These are phyloP conservation scores for Oenanthe melanoleuca DNA, from an alignment of 2,113 vertebrate genomes.

Conservation along the genomic window DNA sequence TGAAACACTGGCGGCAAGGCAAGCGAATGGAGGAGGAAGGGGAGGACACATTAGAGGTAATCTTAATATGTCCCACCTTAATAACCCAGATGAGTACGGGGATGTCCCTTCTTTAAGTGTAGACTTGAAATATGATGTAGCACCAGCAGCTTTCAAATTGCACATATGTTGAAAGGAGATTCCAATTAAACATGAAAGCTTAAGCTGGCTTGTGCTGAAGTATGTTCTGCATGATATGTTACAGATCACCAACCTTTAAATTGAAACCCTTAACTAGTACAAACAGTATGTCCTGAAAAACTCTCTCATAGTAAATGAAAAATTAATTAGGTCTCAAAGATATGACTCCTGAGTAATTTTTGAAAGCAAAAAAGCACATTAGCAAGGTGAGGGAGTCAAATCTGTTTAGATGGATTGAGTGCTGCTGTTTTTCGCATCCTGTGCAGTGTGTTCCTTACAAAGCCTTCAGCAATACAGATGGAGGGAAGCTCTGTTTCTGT, in stretches of 20 bases:
- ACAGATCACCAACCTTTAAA: not conserved
- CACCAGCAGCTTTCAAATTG: not conserved
- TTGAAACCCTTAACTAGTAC: not conserved
- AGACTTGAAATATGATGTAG: not conserved
- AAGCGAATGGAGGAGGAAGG: constrained; percentile 77
- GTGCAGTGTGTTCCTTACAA: not conserved
- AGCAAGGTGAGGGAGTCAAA: not conserved
- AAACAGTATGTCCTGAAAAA: constrained; percentile 1
- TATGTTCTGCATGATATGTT: not conserved
- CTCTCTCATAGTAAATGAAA: not conserved
- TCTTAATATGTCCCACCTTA: not conserved
- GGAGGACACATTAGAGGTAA: constrained; percentile 80
- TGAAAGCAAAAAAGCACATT: not conserved
- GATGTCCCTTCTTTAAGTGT: not conserved
- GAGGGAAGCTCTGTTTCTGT: constrained; percentile 23
- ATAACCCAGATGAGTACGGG: not conserved
- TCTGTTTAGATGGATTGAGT: not conserved
- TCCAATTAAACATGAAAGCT: not conserved
- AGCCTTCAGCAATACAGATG: constrained; percentile 13
- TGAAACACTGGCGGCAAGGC: constrained; percentile 89
- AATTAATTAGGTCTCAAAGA: not conserved
- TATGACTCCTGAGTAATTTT: not conserved
- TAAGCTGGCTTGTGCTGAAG: not conserved
- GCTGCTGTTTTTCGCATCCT: not conserved
- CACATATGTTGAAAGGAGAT: not conserved